Evolutionary conservation across 2,888 invertebrate genomes (phyloP).

Genomic region (Caenorhabditis japonica): DNA sequence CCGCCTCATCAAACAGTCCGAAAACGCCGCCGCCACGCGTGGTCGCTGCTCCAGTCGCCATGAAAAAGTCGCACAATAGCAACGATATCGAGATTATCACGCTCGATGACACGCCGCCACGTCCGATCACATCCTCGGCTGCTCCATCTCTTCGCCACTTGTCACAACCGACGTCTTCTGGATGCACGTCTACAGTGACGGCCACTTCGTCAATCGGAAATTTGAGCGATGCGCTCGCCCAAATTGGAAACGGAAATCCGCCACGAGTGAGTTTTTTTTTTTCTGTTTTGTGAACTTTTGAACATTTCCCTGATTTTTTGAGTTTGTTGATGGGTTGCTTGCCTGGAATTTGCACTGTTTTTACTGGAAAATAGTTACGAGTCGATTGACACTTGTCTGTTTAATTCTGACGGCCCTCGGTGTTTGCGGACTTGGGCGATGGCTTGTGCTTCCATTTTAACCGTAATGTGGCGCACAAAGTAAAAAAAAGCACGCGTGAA

Average conservation of each 20-base stretch:
- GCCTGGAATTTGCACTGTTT: too few species aligned
- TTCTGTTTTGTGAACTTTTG: too few species aligned
- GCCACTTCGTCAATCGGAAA: neutral
- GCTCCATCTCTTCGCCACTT: neutral
- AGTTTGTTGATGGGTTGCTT: too few species aligned
- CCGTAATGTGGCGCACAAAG: too few species aligned
- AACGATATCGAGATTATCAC: slow-evolving; percentile 42
- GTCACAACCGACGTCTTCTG: slow-evolving; percentile 6
- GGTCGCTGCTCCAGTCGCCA: neutral
- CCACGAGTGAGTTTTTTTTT: neutral
- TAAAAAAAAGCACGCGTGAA: too few species aligned
- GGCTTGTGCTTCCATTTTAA: too few species aligned
- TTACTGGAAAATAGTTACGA: too few species aligned
- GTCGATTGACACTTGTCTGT: too few species aligned
- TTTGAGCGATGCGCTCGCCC: neutral
- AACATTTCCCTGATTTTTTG: too few species aligned
- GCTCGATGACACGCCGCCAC: slow-evolving; percentile 52
- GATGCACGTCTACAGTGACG: neutral
- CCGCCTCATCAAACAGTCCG: neutral
- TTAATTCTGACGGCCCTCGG: too few species aligned
- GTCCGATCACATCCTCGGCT: slow-evolving; percentile 4
- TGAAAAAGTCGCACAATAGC: slow-evolving; percentile 1
- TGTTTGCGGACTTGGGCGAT: too few species aligned
- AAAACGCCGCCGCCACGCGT: slow-evolving; percentile 5
- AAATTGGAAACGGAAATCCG: neutral